These are phyloP conservation scores for Osmoderma eremita DNA, from an alignment of 2,888 invertebrate genomes.

Conservation along the genomic window DNA sequence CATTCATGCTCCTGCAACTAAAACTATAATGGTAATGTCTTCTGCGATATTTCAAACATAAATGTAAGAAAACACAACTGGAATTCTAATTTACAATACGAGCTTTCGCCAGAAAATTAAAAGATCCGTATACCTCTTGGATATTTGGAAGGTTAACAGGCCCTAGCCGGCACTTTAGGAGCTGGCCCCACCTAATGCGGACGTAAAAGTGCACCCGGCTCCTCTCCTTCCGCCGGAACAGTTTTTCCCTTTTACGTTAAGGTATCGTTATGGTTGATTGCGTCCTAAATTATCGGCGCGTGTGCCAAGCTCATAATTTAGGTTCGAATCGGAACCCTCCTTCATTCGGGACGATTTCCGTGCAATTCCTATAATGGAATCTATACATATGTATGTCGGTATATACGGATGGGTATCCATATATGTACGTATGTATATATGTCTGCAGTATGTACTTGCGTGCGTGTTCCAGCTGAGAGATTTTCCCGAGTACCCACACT, in stretches of 20 bases:
- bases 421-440: not conserved
- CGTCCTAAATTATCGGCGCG: slow-evolving; percentile 30
- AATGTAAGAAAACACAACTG: no score
- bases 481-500: not conserved
- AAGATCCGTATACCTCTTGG: no score
- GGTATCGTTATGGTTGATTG: slow-evolving; percentile 29
- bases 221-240: no score
- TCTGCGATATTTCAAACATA: no score
- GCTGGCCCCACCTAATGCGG: no score
- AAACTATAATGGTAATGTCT: no score
- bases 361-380: slow-evolving; percentile 26
- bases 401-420: not conserved
- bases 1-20: no score
- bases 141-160: no score
- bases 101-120: no score
- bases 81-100: no score
- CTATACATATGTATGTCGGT: slow-evolving; percentile 4
- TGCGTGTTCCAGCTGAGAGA: not conserved
- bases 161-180: no score
- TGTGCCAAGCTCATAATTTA: slow-evolving; percentile 19
- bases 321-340: slow-evolving; percentile 1
- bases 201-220: no score
- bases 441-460: not conserved
- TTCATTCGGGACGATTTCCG: slow-evolving; percentile 23
- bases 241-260: slow-evolving; percentile 19